These are phyloP conservation scores for Syrmaticus mikado DNA, from an alignment of 2,113 vertebrate genomes.

Conservation along the genomic window DNA sequence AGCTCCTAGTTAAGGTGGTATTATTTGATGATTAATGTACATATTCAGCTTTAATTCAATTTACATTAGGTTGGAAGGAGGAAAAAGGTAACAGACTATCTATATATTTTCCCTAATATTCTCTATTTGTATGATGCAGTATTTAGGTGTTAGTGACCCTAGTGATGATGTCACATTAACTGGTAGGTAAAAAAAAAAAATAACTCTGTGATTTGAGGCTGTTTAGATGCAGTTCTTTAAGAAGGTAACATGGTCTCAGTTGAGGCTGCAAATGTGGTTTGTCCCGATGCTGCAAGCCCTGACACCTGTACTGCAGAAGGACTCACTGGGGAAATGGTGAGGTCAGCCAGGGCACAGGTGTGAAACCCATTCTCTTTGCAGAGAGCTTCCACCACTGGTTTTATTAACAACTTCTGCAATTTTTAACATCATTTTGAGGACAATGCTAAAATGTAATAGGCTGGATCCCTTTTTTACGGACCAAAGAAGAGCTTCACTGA, in stretches of 20 bases:
- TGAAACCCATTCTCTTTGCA: fast-evolving
- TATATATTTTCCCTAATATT: not conserved
- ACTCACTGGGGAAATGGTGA: not conserved
- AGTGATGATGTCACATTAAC: not conserved
- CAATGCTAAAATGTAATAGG: not conserved
- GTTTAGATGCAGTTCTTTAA: not conserved
- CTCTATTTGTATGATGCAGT: not conserved
- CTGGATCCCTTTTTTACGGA: not conserved
- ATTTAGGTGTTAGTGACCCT: not conserved
- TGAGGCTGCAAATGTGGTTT: fast-evolving
- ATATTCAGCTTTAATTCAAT: not conserved
- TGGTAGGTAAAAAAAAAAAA: not conserved
- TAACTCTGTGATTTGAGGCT: not conserved
- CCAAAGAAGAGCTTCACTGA: not conserved
- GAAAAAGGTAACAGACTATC: not conserved
- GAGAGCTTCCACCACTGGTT: not conserved
- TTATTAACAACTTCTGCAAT: not conserved
- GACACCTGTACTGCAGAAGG: not conserved
- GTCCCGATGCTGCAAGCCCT: fast-evolving
- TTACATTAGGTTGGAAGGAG: not conserved
- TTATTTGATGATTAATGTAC: not conserved
- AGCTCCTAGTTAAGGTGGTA: not conserved
- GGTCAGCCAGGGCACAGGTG: not conserved
- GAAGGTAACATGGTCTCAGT: not conserved
- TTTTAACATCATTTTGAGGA: not conserved